These are phyloP conservation scores for Paedocypris sp. DNA, from an alignment of 2,113 vertebrate species.

Conservation along the genomic window DNA sequence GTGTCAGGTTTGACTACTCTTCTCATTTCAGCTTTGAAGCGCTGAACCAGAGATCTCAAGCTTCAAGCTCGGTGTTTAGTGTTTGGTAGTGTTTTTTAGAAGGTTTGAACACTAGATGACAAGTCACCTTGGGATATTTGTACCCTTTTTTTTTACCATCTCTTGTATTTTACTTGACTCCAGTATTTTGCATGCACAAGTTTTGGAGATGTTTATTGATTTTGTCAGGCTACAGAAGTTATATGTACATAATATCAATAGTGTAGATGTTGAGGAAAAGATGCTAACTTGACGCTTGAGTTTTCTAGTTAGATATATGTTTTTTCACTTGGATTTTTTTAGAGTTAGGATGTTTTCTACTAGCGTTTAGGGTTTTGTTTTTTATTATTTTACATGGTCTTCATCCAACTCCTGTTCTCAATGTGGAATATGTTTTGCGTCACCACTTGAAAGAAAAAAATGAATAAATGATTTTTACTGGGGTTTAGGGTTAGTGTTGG, in stretches of 20 bases:
- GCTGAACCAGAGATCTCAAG: neutral
- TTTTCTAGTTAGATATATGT: too few relatives aligned
- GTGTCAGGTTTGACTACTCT: constrained; percentile 59
- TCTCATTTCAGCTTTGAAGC: constrained; percentile 10
- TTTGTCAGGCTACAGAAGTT: constrained; percentile 5
- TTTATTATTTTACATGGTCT: too few relatives aligned
- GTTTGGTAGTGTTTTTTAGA: too few relatives aligned
- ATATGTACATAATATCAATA: constrained; percentile 25
- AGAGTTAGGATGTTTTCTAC: too few relatives aligned
- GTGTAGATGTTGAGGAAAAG: constrained; percentile 19
- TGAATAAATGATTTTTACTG: too few relatives aligned
- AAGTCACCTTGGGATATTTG: neutral
- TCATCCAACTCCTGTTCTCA: too few relatives aligned
- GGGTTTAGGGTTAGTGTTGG: too few relatives aligned
- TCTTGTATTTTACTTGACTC: constrained; percentile 9
- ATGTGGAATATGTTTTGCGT: too few relatives aligned
- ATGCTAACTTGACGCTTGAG: constrained; percentile 23
- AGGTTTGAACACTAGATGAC: neutral
- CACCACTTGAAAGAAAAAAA: too few relatives aligned
- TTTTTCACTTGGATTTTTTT: too few relatives aligned
- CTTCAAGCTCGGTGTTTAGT: too few relatives aligned
- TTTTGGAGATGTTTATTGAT: neutral
- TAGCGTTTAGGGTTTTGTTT: too few relatives aligned
- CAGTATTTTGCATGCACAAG: constrained; percentile 10
- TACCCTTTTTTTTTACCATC: constrained; percentile 21